These are phyloP conservation scores for Cynopterus brachyotis DNA, from an alignment of 2,113 vertebrate genomes.

Conservation along the genomic window DNA sequence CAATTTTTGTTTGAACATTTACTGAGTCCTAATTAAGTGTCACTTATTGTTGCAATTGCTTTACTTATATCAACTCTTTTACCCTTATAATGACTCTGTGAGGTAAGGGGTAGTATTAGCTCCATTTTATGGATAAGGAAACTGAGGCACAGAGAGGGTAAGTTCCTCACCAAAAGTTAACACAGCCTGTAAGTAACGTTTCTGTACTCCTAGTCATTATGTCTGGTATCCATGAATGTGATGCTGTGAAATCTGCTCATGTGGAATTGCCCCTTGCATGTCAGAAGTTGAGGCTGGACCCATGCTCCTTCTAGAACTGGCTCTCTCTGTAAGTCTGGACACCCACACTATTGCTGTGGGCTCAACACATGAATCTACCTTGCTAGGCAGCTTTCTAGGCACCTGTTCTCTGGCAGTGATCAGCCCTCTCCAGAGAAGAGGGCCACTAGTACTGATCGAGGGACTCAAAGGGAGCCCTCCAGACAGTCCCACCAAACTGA, in stretches of 20 bases:
- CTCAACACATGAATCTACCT: neutral
- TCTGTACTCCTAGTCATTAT: accelerated
- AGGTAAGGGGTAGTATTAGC: neutral
- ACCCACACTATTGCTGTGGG: neutral
- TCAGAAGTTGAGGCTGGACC: accelerated
- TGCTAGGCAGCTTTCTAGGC: neutral
- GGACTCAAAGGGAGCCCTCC: neutral
- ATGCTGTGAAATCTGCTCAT: neutral
- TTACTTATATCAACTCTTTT: neutral
- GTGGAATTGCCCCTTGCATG: accelerated
- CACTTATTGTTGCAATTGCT: neutral
- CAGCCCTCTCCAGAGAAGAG: neutral
- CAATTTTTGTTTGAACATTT: neutral
- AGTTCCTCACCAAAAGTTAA: neutral
- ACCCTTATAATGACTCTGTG: neutral
- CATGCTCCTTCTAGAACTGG: neutral
- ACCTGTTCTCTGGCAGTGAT: accelerated
- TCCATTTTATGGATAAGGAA: neutral
- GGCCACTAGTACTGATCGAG: neutral
- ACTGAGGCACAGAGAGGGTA: neutral
- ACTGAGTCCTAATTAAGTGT: neutral
- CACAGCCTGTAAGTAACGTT: accelerated
- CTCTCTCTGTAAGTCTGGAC: neutral
- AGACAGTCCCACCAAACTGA: neutral
- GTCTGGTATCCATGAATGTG: too few species aligned